Percentiles rank a stretch among this genome's conserved stretches.
Evolutionary conservation across 2,888 invertebrate species (phyloP).

Genomic region (Elegia similella): DNA sequence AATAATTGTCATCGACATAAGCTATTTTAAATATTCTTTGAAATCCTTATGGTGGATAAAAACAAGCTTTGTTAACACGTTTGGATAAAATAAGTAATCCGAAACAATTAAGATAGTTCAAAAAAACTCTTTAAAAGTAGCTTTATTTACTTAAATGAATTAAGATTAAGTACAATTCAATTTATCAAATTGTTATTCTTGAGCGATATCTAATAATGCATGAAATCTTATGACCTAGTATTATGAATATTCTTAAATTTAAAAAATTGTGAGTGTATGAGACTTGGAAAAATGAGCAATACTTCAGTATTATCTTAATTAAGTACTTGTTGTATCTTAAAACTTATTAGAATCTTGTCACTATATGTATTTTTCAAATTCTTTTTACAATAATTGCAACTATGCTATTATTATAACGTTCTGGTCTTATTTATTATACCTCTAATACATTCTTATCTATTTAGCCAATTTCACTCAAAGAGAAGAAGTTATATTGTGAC

Average conservation of each 20-base stretch:
- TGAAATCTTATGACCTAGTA: slow-evolving; percentile 10
- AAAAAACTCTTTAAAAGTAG: slow-evolving; percentile 9
- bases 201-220: background rate
- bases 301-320: slow-evolving; percentile 12
- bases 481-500: no score
- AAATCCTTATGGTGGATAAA: background rate
- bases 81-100: background rate
- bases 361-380: background rate
- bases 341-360: slow-evolving; percentile 11
- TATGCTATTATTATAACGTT: background rate
- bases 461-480: no score
- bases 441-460: no score
- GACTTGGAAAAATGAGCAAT: slow-evolving; percentile 15
- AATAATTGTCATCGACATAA: background rate
- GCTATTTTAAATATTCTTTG: background rate
- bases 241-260: slow-evolving; percentile 4
- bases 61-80: background rate
- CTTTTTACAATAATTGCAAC: background rate
- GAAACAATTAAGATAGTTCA: background rate
- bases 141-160: slow-evolving; percentile 19
- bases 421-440: no score
- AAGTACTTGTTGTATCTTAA: slow-evolving; percentile 6
- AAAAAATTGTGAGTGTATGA: slow-evolving; percentile 16
- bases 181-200: background rate
- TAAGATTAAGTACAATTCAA: background rate